A percentile compares a stretch with the other conserved stretches of the same genome.
phyloP scores from a whole-genome alignment of 2,113 vertebrate species.

The Setophaga petechia region DNA sequence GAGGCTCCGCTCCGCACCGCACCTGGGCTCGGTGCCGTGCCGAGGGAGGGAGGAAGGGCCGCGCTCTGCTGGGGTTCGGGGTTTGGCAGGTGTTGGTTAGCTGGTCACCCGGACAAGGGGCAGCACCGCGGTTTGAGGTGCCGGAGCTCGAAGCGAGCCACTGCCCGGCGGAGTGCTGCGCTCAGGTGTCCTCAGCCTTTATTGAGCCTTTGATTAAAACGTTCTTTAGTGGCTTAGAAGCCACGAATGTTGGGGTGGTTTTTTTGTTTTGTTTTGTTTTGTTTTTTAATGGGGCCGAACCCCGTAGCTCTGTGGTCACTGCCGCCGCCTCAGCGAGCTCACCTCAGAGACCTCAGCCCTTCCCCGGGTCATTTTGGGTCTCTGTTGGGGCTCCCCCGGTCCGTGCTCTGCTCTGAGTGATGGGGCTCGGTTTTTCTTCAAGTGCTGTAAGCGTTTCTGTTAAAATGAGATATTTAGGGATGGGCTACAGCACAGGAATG shows the following conservation, averaged over 20 bases:
- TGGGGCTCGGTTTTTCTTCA: background rate
- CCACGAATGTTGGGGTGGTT: accelerated
- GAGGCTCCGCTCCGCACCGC: background rate
- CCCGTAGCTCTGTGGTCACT: background rate
- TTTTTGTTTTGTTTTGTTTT: background rate
- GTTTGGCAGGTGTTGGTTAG: accelerated
- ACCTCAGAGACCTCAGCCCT: background rate
- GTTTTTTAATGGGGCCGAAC: accelerated
- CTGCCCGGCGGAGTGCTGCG: accelerated
- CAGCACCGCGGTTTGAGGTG: background rate
- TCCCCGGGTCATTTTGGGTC: accelerated
- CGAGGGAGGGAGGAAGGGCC: background rate
- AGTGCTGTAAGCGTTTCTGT: accelerated
- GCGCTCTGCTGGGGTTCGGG: accelerated
- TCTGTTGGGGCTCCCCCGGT: accelerated
- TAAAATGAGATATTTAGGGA: background rate
- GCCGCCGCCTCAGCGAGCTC: accelerated
- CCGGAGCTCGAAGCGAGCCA: accelerated
- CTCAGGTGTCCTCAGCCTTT: background rate
- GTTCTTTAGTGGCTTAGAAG: background rate
- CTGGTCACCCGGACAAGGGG: accelerated
- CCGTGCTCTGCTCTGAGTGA: accelerated
- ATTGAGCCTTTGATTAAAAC: background rate
- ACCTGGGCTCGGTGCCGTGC: background rate
- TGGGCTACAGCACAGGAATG: background rate